Conservation (phyloP, 2,888 invertebrate species). For the Athalia cordata region DNA sequence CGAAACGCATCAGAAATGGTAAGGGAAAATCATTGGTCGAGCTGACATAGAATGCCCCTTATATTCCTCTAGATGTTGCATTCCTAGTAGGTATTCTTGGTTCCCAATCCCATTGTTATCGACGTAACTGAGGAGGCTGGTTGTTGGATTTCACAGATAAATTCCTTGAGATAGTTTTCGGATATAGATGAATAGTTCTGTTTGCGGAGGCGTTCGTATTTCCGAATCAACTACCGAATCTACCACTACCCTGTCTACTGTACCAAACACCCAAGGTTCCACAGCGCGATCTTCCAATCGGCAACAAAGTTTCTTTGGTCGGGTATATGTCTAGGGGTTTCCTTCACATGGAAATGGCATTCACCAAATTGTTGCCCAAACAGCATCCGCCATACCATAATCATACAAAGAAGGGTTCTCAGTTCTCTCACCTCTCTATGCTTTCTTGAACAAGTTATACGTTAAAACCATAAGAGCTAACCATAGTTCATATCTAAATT, state of each 20-base stretch:
- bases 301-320: slow-evolving; percentile 29
- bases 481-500: not conserved
- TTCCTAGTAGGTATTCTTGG: slow-evolving; percentile 37
- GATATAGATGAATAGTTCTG: slow-evolving; percentile 68
- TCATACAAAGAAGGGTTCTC: slow-evolving; percentile 15
- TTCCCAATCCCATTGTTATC: slow-evolving; percentile 33
- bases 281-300: not conserved
- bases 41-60: too few relatives aligned
- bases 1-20: too few relatives aligned
- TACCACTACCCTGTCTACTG: not conserved
- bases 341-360: slow-evolving; percentile 22
- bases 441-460: slow-evolving; percentile 18
- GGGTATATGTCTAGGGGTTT: slow-evolving; percentile 7
- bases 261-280: not conserved
- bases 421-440: slow-evolving; percentile 5
- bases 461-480: not conserved
- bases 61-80: slow-evolving; percentile 37
- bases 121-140: not conserved
- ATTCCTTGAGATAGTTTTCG: slow-evolving; percentile 59
- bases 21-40: too few relatives aligned
- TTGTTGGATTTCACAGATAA: slow-evolving; percentile 46
- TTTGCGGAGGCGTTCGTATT: slow-evolving; percentile 56
- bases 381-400: slow-evolving; percentile 1
- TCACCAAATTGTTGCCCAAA: slow-evolving; percentile 38
- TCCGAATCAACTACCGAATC: not conserved